These are phyloP conservation scores for Falcaria lacertinaria DNA, from an alignment of 2,888 invertebrate genomes.

Conservation along the genomic window DNA sequence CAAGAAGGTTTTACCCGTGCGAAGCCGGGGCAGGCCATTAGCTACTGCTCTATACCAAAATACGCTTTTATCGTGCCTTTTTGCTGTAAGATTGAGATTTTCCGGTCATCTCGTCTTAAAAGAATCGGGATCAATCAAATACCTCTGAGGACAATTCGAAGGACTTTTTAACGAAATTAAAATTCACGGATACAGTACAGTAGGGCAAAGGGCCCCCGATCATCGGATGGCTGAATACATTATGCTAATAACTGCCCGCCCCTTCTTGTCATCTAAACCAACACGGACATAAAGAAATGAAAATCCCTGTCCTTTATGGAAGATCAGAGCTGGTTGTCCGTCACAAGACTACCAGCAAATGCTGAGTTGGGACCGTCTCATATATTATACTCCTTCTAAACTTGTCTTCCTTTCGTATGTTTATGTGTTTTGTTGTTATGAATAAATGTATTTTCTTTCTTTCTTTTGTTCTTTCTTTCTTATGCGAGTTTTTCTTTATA, in stretches of 20 bases:
- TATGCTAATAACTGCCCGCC: slow-evolving; percentile 58
- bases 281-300: slow-evolving; percentile 28
- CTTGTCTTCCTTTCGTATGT: too few species aligned
- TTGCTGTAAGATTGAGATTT: slow-evolving; percentile 5
- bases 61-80: not conserved
- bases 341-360: too few species aligned
- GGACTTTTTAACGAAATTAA: slow-evolving; percentile 61
- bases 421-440: too few species aligned
- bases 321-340: too few species aligned
- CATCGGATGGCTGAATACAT: slow-evolving; percentile 69
- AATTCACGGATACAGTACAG: slow-evolving; percentile 23
- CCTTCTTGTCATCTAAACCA: slow-evolving; percentile 53
- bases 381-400: too few species aligned
- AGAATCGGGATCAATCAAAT: slow-evolving; percentile 25
- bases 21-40: too few species aligned
- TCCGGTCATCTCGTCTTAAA: slow-evolving; percentile 22
- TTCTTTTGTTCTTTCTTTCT: too few species aligned
- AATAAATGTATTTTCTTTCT: too few species aligned
- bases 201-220: slow-evolving; percentile 32
- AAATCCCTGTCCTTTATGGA: too few species aligned
- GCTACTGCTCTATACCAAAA: not conserved
- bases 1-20: too few species aligned
- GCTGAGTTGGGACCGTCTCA: too few species aligned
- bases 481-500: too few species aligned
- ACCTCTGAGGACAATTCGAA: slow-evolving; percentile 22